phyloP scores from a whole-genome alignment of 2,797 vertebrate species.

The Epinephelus awoara region DNA sequence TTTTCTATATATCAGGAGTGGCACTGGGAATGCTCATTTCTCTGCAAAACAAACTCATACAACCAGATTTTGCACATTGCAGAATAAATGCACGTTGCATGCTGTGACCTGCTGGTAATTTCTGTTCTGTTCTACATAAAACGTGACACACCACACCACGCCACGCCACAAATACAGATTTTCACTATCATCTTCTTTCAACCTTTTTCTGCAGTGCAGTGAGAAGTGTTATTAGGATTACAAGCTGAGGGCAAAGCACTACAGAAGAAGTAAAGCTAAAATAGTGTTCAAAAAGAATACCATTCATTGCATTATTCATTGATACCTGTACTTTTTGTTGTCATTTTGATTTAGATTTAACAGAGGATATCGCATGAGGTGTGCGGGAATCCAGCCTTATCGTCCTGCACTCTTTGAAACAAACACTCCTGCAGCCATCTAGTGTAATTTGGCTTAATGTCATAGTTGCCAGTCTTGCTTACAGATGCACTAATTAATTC shows the following conservation, averaged over 20 bases:
- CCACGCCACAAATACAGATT: background rate
- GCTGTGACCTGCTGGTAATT: background rate
- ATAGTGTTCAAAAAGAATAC: constrained; percentile 13
- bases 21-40: constrained; percentile 40
- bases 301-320: constrained; percentile 55
- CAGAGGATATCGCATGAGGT: constrained; percentile 20
- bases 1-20: constrained; percentile 38
- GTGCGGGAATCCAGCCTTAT: constrained; percentile 14
- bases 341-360: constrained; percentile 55
- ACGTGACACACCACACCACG: background rate
- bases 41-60: constrained; percentile 9
- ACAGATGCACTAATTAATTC: constrained; percentile 53
- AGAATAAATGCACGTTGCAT: constrained; percentile 18
- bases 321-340: constrained; percentile 48
- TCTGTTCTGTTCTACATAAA: constrained; percentile 3
- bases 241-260: background rate
- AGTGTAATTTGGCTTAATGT: constrained; percentile 17
- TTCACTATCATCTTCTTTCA: background rate
- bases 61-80: constrained; percentile 17
- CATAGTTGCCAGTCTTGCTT: constrained; percentile 46
- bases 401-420: constrained; percentile 13
- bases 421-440: background rate
- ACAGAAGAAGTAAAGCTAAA: constrained; percentile 17
- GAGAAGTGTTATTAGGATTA: constrained; percentile 17
- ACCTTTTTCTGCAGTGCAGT: background rate